Conservation (phyloP, 2,113 vertebrate genomes). For the Sorex fumeus region DNA sequence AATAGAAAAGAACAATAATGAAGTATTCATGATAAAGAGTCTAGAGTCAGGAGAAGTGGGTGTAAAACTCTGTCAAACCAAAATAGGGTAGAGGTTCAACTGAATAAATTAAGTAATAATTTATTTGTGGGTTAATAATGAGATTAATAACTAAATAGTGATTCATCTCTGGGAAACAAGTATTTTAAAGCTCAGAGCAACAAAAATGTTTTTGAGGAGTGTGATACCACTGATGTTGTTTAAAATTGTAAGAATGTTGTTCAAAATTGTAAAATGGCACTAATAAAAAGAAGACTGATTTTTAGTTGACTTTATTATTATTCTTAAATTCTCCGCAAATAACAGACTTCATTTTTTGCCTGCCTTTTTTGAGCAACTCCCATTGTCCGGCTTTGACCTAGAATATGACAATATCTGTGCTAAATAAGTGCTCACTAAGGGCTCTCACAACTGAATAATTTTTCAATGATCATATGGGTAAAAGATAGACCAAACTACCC, state of each 20-base stretch:
- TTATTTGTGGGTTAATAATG: too few species aligned
- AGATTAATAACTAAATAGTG: neutral
- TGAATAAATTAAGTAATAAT: too few species aligned
- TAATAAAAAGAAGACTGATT: slow-evolving; percentile 51
- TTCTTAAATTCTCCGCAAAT: slow-evolving; percentile 42
- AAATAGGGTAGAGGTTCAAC: neutral
- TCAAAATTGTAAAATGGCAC: slow-evolving; percentile 31
- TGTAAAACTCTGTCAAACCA: slow-evolving; percentile 30
- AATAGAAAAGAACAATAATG: neutral
- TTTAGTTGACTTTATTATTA: slow-evolving; percentile 35
- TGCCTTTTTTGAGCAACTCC: slow-evolving; percentile 11
- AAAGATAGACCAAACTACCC: neutral
- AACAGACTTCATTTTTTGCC: neutral
- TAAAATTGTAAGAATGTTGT: slow-evolving; percentile 56
- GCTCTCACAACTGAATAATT: slow-evolving; percentile 17
- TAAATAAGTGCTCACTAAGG: neutral
- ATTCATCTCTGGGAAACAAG: neutral
- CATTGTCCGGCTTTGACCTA: slow-evolving; percentile 13
- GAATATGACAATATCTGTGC: neutral
- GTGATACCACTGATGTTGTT: slow-evolving; percentile 37
- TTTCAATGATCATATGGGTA: slow-evolving; percentile 35
- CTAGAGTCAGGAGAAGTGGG: neutral
- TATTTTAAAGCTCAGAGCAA: slow-evolving; percentile 38
- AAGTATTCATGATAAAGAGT: neutral
- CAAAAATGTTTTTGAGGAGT: slow-evolving; percentile 21